phyloP scores from a whole-genome alignment of 2,113 vertebrate genomes.

The Carlito syrichta region DNA sequence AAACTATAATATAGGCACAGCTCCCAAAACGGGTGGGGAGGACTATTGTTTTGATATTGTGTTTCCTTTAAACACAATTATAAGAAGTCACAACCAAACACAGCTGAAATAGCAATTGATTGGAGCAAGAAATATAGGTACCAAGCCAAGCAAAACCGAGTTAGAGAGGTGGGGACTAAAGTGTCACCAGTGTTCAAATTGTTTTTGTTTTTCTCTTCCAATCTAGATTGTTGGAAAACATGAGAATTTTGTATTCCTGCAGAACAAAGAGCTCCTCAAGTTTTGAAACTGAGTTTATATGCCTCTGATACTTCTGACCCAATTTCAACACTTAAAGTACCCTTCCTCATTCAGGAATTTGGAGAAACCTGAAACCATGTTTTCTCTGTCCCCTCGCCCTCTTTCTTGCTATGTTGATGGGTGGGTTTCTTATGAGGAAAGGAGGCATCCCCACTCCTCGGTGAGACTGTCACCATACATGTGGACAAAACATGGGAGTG shows the following conservation, averaged over 20 bases:
- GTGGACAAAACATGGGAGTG: not conserved
- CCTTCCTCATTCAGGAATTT: not conserved
- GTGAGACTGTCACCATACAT: not conserved
- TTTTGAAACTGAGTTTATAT: not conserved
- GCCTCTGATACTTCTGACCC: not conserved
- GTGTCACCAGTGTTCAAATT: not conserved
- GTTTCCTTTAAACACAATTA: constrained; percentile 12
- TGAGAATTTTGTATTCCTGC: not conserved
- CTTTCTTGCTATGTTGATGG: not conserved
- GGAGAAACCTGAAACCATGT: not conserved
- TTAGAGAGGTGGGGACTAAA: no score
- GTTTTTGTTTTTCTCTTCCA: no score
- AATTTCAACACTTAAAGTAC: not conserved
- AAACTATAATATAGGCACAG: not conserved
- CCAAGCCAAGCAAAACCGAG: not conserved
- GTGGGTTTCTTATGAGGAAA: not conserved
- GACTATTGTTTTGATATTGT: not conserved
- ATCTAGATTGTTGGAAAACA: not conserved
- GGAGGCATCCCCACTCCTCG: not conserved
- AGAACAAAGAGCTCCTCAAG: not conserved
- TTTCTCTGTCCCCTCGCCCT: not conserved
- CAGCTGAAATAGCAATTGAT: not conserved
- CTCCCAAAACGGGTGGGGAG: not conserved
- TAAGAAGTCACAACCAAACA: not conserved
- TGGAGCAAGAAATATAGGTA: not conserved